phyloP scores from a whole-genome alignment of 2,888 invertebrate species.

The Clostera curtula region DNA sequence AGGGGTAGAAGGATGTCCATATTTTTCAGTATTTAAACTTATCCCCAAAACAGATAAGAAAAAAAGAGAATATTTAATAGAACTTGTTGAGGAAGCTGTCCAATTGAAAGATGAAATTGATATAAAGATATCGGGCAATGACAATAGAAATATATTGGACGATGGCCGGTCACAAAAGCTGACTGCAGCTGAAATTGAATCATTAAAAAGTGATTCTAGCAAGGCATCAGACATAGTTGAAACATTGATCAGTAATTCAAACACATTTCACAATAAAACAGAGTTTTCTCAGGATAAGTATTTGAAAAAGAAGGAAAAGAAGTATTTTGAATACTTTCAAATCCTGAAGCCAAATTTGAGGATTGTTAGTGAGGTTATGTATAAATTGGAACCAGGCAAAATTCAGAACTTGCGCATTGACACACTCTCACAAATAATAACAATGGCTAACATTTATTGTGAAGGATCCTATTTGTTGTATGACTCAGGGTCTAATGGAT shows the following conservation, averaged over 20 bases:
- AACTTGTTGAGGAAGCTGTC: slow-evolving; percentile 62
- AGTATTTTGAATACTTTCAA: slow-evolving; percentile 90
- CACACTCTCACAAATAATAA: slow-evolving; percentile 90
- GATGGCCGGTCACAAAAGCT: slow-evolving; percentile 88
- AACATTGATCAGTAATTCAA: slow-evolving; percentile 91
- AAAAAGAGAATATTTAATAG: slow-evolving; percentile 71
- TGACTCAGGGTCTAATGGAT: slow-evolving; percentile 91
- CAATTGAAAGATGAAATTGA: slow-evolving; percentile 76
- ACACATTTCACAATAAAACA: slow-evolving; percentile 92
- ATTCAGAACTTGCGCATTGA: slow-evolving; percentile 88
- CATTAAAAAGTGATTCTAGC: slow-evolving; percentile 83
- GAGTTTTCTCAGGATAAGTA: slow-evolving; percentile 96
- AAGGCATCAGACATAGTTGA: slow-evolving; percentile 90
- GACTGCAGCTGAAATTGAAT: slow-evolving; percentile 87
- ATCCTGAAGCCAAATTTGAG: slow-evolving; percentile 87
- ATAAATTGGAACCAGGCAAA: slow-evolving; percentile 84
- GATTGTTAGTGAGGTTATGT: slow-evolving; percentile 89
- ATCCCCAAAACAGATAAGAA: slow-evolving; percentile 73
- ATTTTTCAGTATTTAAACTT: slow-evolving; percentile 85
- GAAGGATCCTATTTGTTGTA: slow-evolving; percentile 87
- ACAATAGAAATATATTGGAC: slow-evolving; percentile 89
- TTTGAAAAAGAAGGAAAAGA: slow-evolving; percentile 94
- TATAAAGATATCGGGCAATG: slow-evolving; percentile 80
- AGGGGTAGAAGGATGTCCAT: slow-evolving; percentile 80
- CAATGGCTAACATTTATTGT: slow-evolving; percentile 85